phyloP scores from a whole-genome alignment of 2,888 invertebrate genomes.

The Selenia dentaria region DNA sequence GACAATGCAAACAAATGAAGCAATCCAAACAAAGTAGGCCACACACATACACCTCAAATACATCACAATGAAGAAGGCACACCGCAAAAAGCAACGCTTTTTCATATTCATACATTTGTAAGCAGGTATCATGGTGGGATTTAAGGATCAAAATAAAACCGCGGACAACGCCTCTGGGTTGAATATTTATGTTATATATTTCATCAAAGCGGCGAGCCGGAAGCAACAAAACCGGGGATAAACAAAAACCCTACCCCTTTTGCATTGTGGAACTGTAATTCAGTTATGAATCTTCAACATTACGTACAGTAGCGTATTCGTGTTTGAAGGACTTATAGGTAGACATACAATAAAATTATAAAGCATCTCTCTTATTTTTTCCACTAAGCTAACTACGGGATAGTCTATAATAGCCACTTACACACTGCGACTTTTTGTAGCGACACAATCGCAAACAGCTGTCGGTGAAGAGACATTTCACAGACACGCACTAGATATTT shows the following conservation, averaged over 20 bases:
- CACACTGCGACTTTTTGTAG: no score
- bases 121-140: slow-evolving; percentile 45
- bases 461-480: no score
- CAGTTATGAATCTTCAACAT: slow-evolving; percentile 6
- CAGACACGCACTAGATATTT: no score
- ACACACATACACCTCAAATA: slow-evolving; percentile 8
- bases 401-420: no score
- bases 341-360: no score
- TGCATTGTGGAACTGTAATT: slow-evolving; percentile 8
- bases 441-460: no score
- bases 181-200: slow-evolving; percentile 42
- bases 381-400: no score
- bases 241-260: slow-evolving; percentile 57
- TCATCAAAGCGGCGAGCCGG: slow-evolving; percentile 56
- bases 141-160: slow-evolving; percentile 48
- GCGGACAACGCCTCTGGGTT: slow-evolving; percentile 40
- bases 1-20: neutral
- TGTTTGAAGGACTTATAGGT: no score
- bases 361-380: no score
- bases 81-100: slow-evolving; percentile 34
- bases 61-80: slow-evolving; percentile 19
- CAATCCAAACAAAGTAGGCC: slow-evolving; percentile 13
- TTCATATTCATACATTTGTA: slow-evolving; percentile 48
- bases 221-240: slow-evolving; percentile 60
- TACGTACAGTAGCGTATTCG: no score